Percentiles rank a stretch among this genome's conserved stretches.
Evolutionary conservation across 2,797 vertebrate genomes (phyloP).

Genomic region (Oceanodroma leucorhoa): DNA sequence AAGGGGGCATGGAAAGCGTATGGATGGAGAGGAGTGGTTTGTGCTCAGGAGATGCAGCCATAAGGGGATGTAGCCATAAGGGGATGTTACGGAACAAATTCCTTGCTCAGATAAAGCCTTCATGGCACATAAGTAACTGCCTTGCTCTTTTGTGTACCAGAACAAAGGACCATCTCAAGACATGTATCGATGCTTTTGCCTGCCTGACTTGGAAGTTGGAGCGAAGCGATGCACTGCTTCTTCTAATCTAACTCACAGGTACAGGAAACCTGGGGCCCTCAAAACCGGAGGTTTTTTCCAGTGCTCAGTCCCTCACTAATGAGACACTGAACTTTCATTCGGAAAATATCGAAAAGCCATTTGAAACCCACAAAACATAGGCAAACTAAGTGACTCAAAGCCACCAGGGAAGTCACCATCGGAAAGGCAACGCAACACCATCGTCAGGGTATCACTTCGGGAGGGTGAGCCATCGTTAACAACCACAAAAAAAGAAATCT

Average conservation of each 20-base stretch:
- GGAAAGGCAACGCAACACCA: not conserved
- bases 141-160: not conserved
- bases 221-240: not conserved
- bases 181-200: not conserved
- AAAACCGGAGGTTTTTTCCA: not conserved
- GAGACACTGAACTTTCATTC: not conserved
- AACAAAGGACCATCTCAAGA: constrained; percentile 2
- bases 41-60: not conserved
- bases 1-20: accelerated
- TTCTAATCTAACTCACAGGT: not conserved
- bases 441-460: not conserved
- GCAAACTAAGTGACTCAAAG: not conserved
- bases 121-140: not conserved
- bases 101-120: not conserved
- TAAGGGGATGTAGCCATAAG: not conserved
- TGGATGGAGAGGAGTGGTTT: not conserved
- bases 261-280: not conserved
- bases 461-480: not conserved
- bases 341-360: not conserved
- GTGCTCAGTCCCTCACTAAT: not conserved
- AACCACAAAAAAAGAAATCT: not conserved
- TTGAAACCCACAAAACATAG: not conserved
- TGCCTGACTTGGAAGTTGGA: not conserved
- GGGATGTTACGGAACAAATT: not conserved
- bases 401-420: not conserved